Percentiles rank a stretch among this genome's conserved stretches.
Evolutionary conservation across 2,113 vertebrate genomes (phyloP).

Genomic region (Tursiops truncatus): DNA sequence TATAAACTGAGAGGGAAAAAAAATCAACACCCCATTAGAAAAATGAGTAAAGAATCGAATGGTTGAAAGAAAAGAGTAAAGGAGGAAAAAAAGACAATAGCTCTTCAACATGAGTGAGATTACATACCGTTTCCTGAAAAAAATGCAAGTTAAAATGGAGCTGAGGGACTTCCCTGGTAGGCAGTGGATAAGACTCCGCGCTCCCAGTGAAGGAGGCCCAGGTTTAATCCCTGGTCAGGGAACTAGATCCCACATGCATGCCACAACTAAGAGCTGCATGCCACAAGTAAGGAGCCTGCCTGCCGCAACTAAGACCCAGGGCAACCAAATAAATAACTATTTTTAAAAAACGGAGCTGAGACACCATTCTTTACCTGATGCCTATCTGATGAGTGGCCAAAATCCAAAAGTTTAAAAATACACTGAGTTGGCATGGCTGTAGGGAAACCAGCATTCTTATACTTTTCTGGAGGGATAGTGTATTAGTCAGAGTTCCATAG

Average conservation of each 20-base stretch:
- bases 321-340: no score
- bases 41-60: background rate
- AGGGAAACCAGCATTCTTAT: background rate
- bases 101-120: background rate
- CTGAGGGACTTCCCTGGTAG: no score
- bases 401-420: conserved; percentile 51
- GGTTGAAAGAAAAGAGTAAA: background rate
- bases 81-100: background rate
- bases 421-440: background rate
- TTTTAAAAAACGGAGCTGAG: background rate
- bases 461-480: background rate
- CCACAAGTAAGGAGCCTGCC: no score
- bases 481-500: no score
- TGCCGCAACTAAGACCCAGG: no score
- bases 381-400: background rate
- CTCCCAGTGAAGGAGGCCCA: no score
- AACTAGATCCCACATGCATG: no score
- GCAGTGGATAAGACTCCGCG: no score
- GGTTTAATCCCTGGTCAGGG: no score
- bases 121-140: background rate
- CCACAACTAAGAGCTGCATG: no score
- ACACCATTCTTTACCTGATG: background rate
- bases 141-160: conserved; percentile 25
- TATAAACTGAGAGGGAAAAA: background rate
- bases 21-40: background rate